These are phyloP conservation scores for Hemaris fuciformis DNA, from an alignment of 2,888 invertebrate species.

Conservation along the genomic window DNA sequence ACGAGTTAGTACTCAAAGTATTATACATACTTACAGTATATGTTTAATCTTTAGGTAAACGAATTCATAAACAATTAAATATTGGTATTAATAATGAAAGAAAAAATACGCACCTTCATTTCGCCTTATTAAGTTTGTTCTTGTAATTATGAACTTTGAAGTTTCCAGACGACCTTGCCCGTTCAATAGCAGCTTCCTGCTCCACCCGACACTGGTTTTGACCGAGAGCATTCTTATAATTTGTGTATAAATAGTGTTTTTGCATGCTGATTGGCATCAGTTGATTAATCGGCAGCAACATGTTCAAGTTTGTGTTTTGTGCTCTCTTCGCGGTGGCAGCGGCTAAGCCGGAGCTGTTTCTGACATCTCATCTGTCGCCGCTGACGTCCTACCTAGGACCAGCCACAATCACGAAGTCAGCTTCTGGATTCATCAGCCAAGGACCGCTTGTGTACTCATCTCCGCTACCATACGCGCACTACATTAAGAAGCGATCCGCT, in stretches of 20 bases:
- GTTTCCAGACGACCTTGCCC: neutral
- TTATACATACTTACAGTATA: no score
- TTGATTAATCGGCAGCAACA: neutral
- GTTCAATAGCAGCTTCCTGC: neutral
- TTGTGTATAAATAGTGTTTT: neutral
- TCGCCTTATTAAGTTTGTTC: neutral
- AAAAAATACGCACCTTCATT: neutral
- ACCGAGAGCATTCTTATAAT: neutral
- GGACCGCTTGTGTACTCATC: neutral
- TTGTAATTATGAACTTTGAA: conserved; percentile 1
- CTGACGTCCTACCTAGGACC: neutral
- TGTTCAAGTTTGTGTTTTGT: conserved; percentile 9
- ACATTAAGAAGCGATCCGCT: conserved; percentile 5
- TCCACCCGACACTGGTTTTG: neutral
- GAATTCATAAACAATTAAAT: no score
- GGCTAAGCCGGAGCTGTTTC: neutral
- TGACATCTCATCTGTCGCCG: neutral
- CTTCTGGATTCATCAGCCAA: neutral
- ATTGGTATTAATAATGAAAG: no score
- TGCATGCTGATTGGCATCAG: neutral
- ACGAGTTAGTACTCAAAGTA: no score
- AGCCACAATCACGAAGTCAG: neutral
- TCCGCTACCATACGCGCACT: neutral
- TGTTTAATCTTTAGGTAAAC: no score
- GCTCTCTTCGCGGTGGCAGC: neutral